Conservation (phyloP, 1,140 invertebrate species). For the Pentalonia nigronervosa region DNA sequence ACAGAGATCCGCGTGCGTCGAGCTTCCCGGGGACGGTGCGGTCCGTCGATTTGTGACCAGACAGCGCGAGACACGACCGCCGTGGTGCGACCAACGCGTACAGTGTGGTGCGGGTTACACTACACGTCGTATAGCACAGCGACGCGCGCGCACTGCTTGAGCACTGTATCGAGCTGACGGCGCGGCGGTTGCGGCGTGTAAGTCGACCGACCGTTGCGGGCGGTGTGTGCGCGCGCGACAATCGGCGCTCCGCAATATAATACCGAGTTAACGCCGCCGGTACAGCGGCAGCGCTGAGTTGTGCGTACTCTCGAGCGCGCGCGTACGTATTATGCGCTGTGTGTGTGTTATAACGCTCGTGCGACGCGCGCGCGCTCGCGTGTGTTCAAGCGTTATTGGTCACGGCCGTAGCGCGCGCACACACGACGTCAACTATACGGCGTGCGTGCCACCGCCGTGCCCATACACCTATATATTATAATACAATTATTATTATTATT, state of each 20-base stretch:
- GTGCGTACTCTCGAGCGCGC: neutral
- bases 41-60: neutral
- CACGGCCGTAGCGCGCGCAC: neutral
- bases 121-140: neutral
- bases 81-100: conserved; percentile 6
- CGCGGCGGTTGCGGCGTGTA: neutral
- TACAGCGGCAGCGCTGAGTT: neutral
- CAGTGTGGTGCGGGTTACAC: too few species aligned
- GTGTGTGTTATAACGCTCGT: neutral
- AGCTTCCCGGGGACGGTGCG: neutral
- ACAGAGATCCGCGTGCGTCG: neutral
- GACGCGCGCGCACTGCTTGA: neutral
- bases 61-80: neutral
- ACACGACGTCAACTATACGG: neutral
- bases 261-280: neutral
- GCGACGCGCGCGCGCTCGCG: conserved; percentile 28
- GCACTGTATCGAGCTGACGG: conserved; percentile 13
- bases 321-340: neutral
- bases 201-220: neutral
- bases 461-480: neutral
- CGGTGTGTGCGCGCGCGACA: neutral
- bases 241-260: neutral
- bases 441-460: neutral
- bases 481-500: neutral
- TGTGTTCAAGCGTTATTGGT: neutral